These are phyloP conservation scores for Etia nguti DNA, from an alignment of 2,113 vertebrate species.

Conservation along the genomic window DNA sequence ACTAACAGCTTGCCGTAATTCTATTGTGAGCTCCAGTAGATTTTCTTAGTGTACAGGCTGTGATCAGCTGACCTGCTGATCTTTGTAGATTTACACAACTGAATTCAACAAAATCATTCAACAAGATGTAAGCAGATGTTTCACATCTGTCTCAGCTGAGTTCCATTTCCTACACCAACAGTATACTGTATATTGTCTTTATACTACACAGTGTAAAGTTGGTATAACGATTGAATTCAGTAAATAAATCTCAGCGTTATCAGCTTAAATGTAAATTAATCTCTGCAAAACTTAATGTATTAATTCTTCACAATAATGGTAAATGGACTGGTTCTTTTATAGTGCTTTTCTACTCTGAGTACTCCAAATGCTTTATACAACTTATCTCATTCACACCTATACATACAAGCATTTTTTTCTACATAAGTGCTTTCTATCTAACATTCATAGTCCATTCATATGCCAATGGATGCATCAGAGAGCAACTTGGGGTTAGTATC, in stretches of 20 bases:
- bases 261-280: background rate
- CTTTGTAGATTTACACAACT: background rate
- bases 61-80: background rate
- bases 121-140: background rate
- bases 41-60: background rate
- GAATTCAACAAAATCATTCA: background rate
- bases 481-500: too few relatives aligned
- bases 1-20: background rate
- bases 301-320: background rate
- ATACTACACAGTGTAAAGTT: background rate
- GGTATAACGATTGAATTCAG: accelerated
- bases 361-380: too few relatives aligned
- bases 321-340: background rate
- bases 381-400: too few relatives aligned
- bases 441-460: too few relatives aligned
- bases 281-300: accelerated
- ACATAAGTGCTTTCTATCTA: too few relatives aligned
- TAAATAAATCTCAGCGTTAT: background rate
- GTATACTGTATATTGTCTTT: background rate
- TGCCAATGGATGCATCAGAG: too few relatives aligned
- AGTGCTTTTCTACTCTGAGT: background rate
- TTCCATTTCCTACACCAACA: background rate
- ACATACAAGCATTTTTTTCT: too few relatives aligned
- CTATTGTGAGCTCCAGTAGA: background rate
- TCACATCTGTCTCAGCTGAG: accelerated